phyloP scores from a whole-genome alignment of 2,797 vertebrate genomes.

The Sparus aurata region DNA sequence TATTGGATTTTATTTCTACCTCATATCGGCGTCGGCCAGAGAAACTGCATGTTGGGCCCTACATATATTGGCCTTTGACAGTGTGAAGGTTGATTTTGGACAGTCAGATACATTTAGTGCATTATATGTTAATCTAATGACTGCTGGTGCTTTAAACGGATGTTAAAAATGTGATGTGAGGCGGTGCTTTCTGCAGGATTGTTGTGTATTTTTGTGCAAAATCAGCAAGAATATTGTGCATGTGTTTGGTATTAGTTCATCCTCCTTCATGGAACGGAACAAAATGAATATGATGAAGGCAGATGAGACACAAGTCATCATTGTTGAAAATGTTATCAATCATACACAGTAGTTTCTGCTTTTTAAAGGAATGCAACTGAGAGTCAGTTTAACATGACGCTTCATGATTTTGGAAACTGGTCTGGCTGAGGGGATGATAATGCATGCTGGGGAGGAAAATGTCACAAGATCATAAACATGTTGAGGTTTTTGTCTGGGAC shows the following conservation, averaged over 20 bases:
- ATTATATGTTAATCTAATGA: too few species aligned
- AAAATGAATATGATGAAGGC: neutral
- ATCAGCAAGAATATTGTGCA: neutral
- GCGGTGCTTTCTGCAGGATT: neutral
- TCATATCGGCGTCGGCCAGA: too few species aligned
- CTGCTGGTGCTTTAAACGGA: too few species aligned
- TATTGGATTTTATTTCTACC: too few species aligned
- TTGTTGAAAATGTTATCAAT: neutral
- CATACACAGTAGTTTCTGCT: too few species aligned
- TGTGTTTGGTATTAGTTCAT: neutral
- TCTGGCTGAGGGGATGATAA: neutral
- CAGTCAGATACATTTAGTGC: too few species aligned
- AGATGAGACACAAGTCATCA: neutral
- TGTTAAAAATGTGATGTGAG: too few species aligned
- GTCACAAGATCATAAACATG: neutral
- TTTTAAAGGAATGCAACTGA: too few species aligned
- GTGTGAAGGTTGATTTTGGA: too few species aligned
- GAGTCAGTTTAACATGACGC: too few species aligned
- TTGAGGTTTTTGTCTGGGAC: neutral
- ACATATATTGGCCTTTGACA: too few species aligned
- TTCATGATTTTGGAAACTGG: neutral
- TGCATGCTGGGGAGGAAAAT: neutral
- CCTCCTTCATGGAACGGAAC: neutral
- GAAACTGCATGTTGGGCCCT: too few species aligned
- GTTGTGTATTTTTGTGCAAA: neutral